Base-by-base conservation (phyloP, 1,140 invertebrate species). In the Tetragnatha versicolor region DNA sequence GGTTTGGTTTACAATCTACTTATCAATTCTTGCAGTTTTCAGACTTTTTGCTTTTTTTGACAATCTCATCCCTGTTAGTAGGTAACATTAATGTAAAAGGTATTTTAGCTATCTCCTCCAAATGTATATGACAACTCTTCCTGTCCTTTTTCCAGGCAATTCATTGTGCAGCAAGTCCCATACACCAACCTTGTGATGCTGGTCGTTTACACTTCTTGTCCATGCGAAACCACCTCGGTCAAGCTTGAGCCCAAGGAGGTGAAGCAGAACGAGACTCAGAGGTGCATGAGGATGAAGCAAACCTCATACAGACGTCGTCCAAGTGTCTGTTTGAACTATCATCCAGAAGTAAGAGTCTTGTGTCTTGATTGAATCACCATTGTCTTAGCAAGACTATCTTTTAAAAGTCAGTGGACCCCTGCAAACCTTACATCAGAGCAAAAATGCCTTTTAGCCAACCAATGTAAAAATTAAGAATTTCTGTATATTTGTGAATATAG, bases 131-230 rank as follows among this genome's bases (percentile, higher is more conserved):
- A n/a, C 25, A 9, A 53, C 49, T 77, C 27, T 60, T 69, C 82
- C 42, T 75, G 17, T 51, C 66, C 55, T 25, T 51, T 42, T 61
- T 88, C 82, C 85, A 94, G 93, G 81, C 93, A 93, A 14, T 97
- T 96, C 86, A 96, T 94, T 85, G 94, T 96, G 12, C 94, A 96
- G 83, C 94, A 94, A 87, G 94, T 96, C 82, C 93, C 91, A 45
- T 92, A 94, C 83, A 96, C 94, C 82, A 97, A 97, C 88, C 86
- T 97, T 55, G 94, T 97, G 65, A 86, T 96, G 68, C 86, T 96
- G 29, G 94, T 95, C 47, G 93, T 95, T 60, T 93, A 96, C 84
- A 96, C 93, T 0, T 85, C 93, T 70, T 96, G 94, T 86, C 93
- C 93, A 37, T 97, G 94, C 85, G 93, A 92, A 33, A 92, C 90